Evolutionary conservation across 2,797 vertebrate genomes (phyloP), one percentile per base, ranked within the genome.

Genomic region (Echeneis naucrates): DNA sequence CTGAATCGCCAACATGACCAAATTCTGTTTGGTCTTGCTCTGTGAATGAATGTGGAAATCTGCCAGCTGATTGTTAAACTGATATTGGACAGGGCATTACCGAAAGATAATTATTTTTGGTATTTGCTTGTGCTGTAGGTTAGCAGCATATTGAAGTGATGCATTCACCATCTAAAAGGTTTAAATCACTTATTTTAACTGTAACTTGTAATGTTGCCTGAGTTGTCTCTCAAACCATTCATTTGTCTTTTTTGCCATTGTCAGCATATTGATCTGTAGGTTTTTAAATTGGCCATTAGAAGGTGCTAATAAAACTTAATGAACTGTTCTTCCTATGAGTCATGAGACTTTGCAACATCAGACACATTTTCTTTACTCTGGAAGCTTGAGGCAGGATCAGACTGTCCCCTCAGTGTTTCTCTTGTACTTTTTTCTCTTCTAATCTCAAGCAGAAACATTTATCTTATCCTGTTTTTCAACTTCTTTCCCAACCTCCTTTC

Each of bases 401-500:
- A 19, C 59, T 48, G 51, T 24, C 42, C n/a, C n/a, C 64, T 50
- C 21, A 5, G 8, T 45, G 78, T 61, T 54, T 68, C 44, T 27
- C 2, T 71, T 4, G 2, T 55, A 5, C 19, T 67, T 70, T 70
- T n/a, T 27, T 56, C 21, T 58, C 68, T 72, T 64, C 42, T 45
- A 21, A 71, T 55, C 72, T 58, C 37, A 72, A 89, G 78, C 75
- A 71, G 59, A 78, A 87, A 72, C 69, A 55, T 84, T 67, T 66
- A 84, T 88, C 82, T 89, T 76, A 75, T 92, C 90, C 87, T 90
- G 92, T 92, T 93, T 90, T 92, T 91, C 88, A 81, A 68, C 72
- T 77, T 82, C 72, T 80, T 67, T 74, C 76, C 54, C 32, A 68
- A 48, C 66, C 80, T 76, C 42, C 58, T 40, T 8, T 73, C 19